These are phyloP conservation scores for Adelges cooleyi DNA, from an alignment of 1,140 invertebrate species.

Conservation along the genomic window DNA sequence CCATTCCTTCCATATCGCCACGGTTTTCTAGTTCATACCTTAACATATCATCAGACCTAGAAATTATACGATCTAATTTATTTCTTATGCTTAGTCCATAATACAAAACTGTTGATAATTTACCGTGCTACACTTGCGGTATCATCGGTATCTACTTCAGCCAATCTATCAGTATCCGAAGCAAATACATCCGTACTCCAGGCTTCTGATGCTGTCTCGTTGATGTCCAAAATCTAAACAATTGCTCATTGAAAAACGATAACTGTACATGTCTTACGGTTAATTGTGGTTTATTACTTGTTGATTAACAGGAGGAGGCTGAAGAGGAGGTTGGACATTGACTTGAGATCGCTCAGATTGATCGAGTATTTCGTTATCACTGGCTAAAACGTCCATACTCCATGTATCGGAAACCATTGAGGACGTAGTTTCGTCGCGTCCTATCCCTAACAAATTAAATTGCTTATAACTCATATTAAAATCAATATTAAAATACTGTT, in stretches of 20 bases:
- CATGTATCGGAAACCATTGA: constrained; percentile 94
- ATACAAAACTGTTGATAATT: background rate
- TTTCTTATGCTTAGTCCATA: background rate
- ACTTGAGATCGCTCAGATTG: constrained; percentile 37
- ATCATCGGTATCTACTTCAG: constrained; percentile 76
- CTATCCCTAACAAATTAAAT: constrained; percentile 13
- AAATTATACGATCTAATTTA: background rate
- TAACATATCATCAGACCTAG: constrained; percentile 57
- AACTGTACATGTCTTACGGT: too few relatives aligned
- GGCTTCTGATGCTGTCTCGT: constrained; percentile 86
- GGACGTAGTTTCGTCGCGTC: constrained; percentile 77
- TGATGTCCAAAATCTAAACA: constrained; percentile 51
- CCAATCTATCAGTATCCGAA: constrained; percentile 84
- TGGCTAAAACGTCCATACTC: constrained; percentile 91
- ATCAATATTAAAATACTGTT: background rate
- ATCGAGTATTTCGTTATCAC: constrained; percentile 80
- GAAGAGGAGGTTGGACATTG: background rate
- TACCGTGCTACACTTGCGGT: constrained; percentile 57
- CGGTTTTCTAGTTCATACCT: constrained; percentile 48
- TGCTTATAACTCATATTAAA: background rate
- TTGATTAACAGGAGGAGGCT: background rate
- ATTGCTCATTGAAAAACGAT: too few relatives aligned
- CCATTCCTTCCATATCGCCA: constrained; percentile 36
- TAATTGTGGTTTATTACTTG: constrained; percentile 11
- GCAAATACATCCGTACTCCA: constrained; percentile 96